Conservation (phyloP, 2,113 vertebrate species). For the Sprattus sprattus region DNA sequence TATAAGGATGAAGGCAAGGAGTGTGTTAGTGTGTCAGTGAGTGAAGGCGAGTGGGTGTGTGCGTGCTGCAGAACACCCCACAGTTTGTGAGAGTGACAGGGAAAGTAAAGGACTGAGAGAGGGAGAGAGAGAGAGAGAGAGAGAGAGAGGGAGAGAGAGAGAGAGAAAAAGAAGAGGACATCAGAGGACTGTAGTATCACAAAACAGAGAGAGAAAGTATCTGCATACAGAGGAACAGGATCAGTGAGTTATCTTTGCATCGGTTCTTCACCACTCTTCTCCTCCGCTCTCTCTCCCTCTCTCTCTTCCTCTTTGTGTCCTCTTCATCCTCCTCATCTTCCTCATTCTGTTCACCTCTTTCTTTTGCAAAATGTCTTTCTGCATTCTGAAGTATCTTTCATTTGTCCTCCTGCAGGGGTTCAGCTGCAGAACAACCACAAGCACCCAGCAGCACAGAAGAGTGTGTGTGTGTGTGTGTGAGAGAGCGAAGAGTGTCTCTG, state of each 20-base stretch:
- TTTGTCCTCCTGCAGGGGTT: not conserved
- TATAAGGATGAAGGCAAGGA: conserved; percentile 43
- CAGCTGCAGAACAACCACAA: not conserved
- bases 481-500: not conserved
- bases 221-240: not conserved
- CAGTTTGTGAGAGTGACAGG: not conserved
- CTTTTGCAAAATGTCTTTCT: not conserved
- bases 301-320: not conserved
- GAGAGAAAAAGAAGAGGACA: not conserved
- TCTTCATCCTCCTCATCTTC: not conserved
- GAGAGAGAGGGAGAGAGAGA: not conserved
- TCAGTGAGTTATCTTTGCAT: not conserved
- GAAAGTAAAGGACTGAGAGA: not conserved
- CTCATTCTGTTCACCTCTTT: not conserved
- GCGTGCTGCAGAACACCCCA: not conserved
- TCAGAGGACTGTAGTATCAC: not conserved
- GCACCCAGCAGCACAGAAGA: not conserved
- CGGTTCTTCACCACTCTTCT: not conserved
- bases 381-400: not conserved
- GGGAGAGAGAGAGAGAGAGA: not conserved
- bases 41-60: not conserved
- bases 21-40: conserved; percentile 2
- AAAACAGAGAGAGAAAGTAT: not conserved
- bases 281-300: not conserved
- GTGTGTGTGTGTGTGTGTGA: not conserved